A percentile compares a stretch with the other conserved stretches of the same genome.
Evolutionary conservation across 1,140 invertebrate genomes (phyloP).

Genomic region (Steinernema khuongi): DNA sequence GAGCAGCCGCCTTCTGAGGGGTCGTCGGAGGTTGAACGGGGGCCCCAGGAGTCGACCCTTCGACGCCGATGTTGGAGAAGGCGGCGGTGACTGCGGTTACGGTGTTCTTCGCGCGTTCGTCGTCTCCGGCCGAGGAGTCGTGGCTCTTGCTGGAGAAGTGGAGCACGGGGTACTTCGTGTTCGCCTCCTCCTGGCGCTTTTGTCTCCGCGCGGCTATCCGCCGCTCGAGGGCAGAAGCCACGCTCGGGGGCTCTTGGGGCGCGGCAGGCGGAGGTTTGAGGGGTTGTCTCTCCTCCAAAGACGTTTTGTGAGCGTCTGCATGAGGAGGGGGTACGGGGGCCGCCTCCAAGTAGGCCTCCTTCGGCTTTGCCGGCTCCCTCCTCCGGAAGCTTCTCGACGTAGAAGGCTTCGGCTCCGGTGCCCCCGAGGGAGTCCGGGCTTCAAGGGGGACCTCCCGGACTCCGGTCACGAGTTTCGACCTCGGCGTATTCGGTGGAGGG

Average conservation of each 20-base stretch:
- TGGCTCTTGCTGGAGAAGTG: constrained; percentile 9
- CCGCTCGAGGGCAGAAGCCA: background rate
- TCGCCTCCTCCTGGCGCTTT: background rate
- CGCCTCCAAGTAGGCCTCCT: background rate
- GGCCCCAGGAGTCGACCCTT: background rate
- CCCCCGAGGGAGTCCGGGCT: constrained; percentile 1
- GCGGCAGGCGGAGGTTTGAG: background rate
- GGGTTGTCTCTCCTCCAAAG: background rate
- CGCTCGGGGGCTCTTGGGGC: background rate
- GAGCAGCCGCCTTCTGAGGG: constrained; percentile 19
- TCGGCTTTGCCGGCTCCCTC: background rate
- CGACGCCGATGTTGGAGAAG: constrained; percentile 24
- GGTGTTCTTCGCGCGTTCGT: background rate
- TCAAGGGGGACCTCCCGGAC: background rate
- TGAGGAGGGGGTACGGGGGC: background rate
- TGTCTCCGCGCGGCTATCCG: background rate
- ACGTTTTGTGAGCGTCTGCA: background rate
- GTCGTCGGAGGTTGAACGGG: constrained; percentile 18
- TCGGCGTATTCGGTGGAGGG: background rate
- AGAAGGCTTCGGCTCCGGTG: constrained; percentile 11
- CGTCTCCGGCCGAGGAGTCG: background rate
- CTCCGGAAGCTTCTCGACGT: background rate
- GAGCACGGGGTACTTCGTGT: background rate
- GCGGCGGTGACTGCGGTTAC: constrained; percentile 38
- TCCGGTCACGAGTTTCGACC: background rate